Percentiles rank a stretch among this genome's conserved stretches.
phyloP scores from a whole-genome alignment of 2,797 vertebrate genomes.

The Carduelis carduelis region DNA sequence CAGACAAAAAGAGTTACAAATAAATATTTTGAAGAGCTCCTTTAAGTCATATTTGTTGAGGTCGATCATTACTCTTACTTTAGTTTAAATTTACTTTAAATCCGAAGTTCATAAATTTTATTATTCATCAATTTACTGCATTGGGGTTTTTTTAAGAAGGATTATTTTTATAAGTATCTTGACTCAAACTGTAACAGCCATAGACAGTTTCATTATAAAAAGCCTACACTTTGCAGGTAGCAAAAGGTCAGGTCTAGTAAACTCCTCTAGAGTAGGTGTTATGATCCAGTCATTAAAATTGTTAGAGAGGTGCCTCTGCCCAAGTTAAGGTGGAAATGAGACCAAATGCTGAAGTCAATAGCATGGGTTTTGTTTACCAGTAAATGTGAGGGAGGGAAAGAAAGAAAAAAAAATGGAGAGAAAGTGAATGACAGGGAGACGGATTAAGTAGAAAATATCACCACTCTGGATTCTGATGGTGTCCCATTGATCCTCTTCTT shows the following conservation, averaged over 20 bases:
- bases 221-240: background rate
- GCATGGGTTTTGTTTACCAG: background rate
- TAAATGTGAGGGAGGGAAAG: background rate
- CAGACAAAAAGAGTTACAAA: background rate
- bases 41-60: background rate
- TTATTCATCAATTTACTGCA: background rate
- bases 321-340: accelerated
- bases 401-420: background rate
- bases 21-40: background rate
- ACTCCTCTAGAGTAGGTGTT: background rate
- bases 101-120: background rate
- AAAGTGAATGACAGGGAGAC: background rate
- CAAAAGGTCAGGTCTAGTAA: background rate
- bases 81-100: background rate
- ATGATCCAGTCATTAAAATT: background rate
- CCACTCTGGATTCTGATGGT: background rate
- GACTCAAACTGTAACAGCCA: background rate
- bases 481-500: background rate
- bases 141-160: background rate
- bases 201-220: background rate
- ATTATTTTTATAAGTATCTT: background rate
- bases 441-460: background rate
- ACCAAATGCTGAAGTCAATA: background rate
- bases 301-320: background rate
- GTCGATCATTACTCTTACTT: background rate